Evolutionary conservation across 2,888 invertebrate species (phyloP).

Genomic region (Xestia c-nigrum): DNA sequence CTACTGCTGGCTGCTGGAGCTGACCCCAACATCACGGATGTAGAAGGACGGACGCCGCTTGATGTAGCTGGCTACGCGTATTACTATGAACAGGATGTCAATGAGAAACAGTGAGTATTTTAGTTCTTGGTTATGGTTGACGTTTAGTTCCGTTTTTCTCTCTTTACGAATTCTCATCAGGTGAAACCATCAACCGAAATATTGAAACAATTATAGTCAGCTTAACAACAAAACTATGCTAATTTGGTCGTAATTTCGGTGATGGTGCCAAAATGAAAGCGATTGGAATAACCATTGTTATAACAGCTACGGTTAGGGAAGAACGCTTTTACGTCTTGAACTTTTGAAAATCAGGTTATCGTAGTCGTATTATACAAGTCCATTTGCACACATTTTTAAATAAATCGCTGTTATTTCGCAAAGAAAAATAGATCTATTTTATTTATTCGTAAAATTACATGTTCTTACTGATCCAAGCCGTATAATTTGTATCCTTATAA

Average conservation of each 20-base stretch:
- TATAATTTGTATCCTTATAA: too few relatives aligned
- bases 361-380: too few relatives aligned
- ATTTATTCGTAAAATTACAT: too few relatives aligned
- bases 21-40: constrained; percentile 83
- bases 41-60: constrained; percentile 84
- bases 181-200: neutral
- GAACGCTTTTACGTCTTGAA: neutral
- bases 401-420: too few relatives aligned
- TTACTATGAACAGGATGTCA: constrained; percentile 75
- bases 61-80: constrained; percentile 87
- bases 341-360: too few relatives aligned
- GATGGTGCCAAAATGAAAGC: neutral
- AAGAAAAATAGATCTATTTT: too few relatives aligned
- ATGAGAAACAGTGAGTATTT: constrained; percentile 68
- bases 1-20: constrained; percentile 88
- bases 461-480: too few relatives aligned
- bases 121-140: neutral
- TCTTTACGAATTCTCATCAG: neutral
- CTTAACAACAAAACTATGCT: constrained; percentile 5
- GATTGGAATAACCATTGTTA: neutral
- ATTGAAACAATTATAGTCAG: neutral
- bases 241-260: neutral
- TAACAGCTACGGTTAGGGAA: neutral
- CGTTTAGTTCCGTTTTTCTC: neutral
- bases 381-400: too few relatives aligned